phyloP scores from a whole-genome alignment of 1,140 invertebrate species.

The Sarcophaga peregrina region DNA sequence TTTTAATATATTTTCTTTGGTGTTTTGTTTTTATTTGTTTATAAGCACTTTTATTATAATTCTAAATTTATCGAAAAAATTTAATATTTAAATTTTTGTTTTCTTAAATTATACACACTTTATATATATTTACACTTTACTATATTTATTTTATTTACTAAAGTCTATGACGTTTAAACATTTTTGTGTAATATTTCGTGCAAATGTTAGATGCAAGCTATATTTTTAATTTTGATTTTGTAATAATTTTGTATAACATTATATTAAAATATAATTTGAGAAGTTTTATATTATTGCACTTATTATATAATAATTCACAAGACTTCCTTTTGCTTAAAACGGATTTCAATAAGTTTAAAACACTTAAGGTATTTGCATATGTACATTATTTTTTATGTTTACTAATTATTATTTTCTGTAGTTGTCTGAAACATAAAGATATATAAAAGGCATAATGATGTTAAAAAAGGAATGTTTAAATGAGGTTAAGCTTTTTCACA shows the following conservation, averaged over 20 bases:
- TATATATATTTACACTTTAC: background rate
- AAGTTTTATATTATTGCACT: background rate
- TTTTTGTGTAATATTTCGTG: background rate
- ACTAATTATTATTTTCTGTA: background rate
- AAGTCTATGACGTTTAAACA: background rate
- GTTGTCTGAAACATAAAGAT: conserved; percentile 5
- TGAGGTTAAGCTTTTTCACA: conserved; percentile 33
- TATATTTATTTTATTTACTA: background rate
- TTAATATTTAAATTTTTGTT: background rate
- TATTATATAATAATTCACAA: conserved; percentile 4
- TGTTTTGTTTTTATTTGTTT: conserved; percentile 43
- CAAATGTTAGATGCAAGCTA: background rate
- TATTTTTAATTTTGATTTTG: background rate
- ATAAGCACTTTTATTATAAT: conserved; percentile 30
- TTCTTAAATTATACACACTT: background rate
- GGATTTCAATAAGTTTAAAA: background rate
- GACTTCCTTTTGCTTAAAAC: background rate
- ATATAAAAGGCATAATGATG: background rate
- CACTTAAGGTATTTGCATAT: background rate
- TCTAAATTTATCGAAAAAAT: conserved; percentile 4
- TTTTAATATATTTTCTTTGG: background rate
- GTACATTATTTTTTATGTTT: background rate
- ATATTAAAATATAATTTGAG: background rate
- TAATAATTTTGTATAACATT: background rate
- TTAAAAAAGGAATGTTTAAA: background rate